phyloP scores from a whole-genome alignment of 1,140 invertebrate species.

The Drosophila subobscura region DNA sequence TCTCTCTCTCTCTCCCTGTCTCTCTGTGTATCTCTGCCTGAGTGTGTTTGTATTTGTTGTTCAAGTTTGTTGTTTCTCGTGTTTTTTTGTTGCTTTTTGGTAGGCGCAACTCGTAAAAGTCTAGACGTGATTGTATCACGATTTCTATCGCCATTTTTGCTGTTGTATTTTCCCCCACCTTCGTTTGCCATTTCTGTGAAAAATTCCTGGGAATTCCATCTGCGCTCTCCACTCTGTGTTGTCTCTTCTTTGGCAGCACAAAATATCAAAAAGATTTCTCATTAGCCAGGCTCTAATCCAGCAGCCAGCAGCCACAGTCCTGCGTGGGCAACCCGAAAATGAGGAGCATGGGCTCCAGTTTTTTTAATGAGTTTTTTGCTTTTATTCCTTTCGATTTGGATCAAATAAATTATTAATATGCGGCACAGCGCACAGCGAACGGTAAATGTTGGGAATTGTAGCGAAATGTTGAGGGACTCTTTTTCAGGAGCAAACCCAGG shows the following conservation, averaged over 20 bases:
- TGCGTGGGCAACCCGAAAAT: slow-evolving; percentile 20
- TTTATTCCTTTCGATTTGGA: too few species aligned
- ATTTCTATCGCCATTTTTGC: slow-evolving; percentile 83
- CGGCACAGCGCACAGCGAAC: slow-evolving; percentile 6
- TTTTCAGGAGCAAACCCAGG: neutral
- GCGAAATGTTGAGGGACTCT: neutral
- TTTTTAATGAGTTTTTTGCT: slow-evolving; percentile 41
- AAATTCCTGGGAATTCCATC: slow-evolving; percentile 53
- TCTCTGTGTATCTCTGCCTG: too few species aligned
- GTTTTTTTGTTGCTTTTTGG: slow-evolving; percentile 42
- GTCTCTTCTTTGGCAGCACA: neutral
- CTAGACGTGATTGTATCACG: slow-evolving; percentile 83
- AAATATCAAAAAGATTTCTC: slow-evolving; percentile 39
- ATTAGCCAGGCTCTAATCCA: slow-evolving; percentile 36
- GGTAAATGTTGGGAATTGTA: slow-evolving; percentile 9
- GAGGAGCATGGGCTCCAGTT: slow-evolving; percentile 19
- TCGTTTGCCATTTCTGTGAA: slow-evolving; percentile 50
- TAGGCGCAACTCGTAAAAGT: slow-evolving; percentile 81
- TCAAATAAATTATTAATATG: slow-evolving; percentile 35
- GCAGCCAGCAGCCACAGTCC: neutral
- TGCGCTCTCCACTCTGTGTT: too few species aligned
- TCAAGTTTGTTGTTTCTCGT: slow-evolving; percentile 23
- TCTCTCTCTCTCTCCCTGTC: neutral
- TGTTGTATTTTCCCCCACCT: slow-evolving; percentile 60
- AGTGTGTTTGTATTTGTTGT: slow-evolving; percentile 16